A percentile compares a stretch with the other conserved stretches of the same genome.
phyloP scores from a whole-genome alignment of 1,140 invertebrate genomes.

The Zaprionus camerounensis region DNA sequence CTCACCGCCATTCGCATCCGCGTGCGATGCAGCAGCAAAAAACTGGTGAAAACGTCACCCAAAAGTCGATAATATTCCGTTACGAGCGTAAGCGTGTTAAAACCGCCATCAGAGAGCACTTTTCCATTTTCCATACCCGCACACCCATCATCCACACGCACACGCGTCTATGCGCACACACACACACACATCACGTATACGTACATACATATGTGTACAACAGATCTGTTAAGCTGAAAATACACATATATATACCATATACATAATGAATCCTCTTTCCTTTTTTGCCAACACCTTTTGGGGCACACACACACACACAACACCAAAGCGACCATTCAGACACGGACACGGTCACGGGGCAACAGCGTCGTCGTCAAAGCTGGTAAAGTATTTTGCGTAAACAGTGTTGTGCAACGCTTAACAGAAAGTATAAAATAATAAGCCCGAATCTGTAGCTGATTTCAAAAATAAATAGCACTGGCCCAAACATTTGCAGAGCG shows the following conservation, averaged over 20 bases:
- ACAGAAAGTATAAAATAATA: constrained; percentile 58
- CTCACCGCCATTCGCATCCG: constrained; percentile 38
- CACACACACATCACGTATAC: background rate
- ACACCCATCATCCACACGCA: background rate
- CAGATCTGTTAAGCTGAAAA: constrained; percentile 3
- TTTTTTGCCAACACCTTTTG: constrained; percentile 36
- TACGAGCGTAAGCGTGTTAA: constrained; percentile 73
- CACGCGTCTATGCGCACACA: background rate
- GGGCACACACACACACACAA: constrained; percentile 14
- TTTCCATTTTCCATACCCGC: constrained; percentile 20
- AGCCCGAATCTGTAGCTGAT: constrained; percentile 53
- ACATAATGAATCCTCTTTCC: constrained; percentile 29
- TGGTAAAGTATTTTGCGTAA: constrained; percentile 34
- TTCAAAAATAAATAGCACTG: constrained; percentile 47
- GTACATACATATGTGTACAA: background rate
- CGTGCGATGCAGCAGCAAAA: constrained; percentile 45
- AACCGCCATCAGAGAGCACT: constrained; percentile 67
- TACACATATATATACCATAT: background rate
- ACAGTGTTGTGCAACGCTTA: constrained; percentile 13
- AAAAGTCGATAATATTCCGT: constrained; percentile 79
- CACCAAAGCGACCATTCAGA: constrained; percentile 55
- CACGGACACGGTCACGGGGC: constrained; percentile 31
- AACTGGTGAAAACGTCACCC: constrained; percentile 67
- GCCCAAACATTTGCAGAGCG: constrained; percentile 20
- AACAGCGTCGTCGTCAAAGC: background rate